Evolutionary conservation across 2,113 vertebrate species (phyloP), one percentile per base, ranked within the genome.

Genomic region (Seriola aureovittata): DNA sequence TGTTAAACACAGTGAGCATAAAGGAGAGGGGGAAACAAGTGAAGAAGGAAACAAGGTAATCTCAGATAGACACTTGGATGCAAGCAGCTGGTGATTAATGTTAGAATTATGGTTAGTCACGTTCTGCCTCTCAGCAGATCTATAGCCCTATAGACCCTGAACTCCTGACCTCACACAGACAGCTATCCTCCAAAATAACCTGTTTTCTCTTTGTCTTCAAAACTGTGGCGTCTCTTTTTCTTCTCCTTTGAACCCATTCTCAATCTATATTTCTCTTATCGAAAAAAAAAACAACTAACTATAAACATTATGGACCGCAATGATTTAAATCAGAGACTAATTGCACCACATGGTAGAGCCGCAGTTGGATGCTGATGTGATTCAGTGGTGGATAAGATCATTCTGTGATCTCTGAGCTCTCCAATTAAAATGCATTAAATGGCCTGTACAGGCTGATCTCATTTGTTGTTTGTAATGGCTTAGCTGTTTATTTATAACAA

Each of bases 401-500:
- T 46, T 25, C 48, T 82, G 44, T 29, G 52, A 83, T 81, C 13
- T 8, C 66, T 16, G 42, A 59, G 71, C 57, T 60, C 46, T 82
- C 65, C 23, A 71, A 79, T 85, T 75, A 82, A 89, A 70, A 71
- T 23, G 40, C 59, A 80, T 80, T 78, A 23, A 82, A 72, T 75
- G 34, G 60, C 65, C 72, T 69, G 63, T 6, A 57, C n/a, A 40
- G 8, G 19, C 40, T 63, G 50, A 57, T 75, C 4, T 58, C 66
- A 25, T 78, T 76, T 78, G 58, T 71, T 40, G 40, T 72, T 75
- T 69, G 50, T 58, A 55, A 74, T 72, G 71, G n/a, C 29, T 70
- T 38, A 73, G 54, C 70, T 77, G 81, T 4, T 83, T 84, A 71
- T 85, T 83, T 71, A 64, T 70, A 81, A 81, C 58, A 85, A 72